phyloP scores from a whole-genome alignment of 1,140 invertebrate species.

The Penaeus chinensis region DNA sequence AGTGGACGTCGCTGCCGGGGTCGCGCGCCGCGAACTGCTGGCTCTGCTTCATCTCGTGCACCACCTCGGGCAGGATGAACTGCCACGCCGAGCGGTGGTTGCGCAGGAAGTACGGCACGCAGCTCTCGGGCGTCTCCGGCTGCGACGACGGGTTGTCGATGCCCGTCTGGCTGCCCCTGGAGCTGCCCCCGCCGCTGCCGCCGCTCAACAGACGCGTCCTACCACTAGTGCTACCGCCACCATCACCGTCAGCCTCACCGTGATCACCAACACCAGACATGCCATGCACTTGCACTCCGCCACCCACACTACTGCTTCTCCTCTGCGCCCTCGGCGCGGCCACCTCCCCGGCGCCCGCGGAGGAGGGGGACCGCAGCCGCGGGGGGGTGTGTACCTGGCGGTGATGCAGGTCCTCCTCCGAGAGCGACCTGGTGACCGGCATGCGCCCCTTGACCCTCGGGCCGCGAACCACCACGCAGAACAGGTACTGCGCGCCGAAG shows the following conservation, averaged over 20 bases:
- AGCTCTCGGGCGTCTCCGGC: constrained; percentile 25
- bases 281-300: constrained; percentile 17
- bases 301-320: neutral
- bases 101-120: constrained; percentile 50
- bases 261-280: neutral
- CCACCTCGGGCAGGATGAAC: constrained; percentile 50
- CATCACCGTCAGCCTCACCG: constrained; percentile 4
- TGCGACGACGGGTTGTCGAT: neutral
- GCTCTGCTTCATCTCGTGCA: neutral
- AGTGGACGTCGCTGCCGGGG: constrained; percentile 4
- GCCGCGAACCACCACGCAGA: constrained; percentile 68
- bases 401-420: constrained; percentile 53
- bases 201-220: neutral
- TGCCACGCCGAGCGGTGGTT: constrained; percentile 51
- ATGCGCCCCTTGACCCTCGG: constrained; percentile 46
- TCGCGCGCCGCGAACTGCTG: neutral
- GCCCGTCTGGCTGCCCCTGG: neutral
- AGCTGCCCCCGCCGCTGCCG: neutral
- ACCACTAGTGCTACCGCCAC: constrained; percentile 1
- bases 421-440: constrained; percentile 47
- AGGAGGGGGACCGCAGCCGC: neutral
- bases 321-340: neutral
- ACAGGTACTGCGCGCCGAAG: constrained; percentile 70
- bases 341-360: neutral
- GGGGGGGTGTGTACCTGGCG: constrained; percentile 48